A percentile compares a stretch with the other conserved stretches of the same genome.
These are phyloP conservation scores for Drosophila athabasca DNA, from an alignment of 1,140 invertebrate genomes.

Conservation along the genomic window DNA sequence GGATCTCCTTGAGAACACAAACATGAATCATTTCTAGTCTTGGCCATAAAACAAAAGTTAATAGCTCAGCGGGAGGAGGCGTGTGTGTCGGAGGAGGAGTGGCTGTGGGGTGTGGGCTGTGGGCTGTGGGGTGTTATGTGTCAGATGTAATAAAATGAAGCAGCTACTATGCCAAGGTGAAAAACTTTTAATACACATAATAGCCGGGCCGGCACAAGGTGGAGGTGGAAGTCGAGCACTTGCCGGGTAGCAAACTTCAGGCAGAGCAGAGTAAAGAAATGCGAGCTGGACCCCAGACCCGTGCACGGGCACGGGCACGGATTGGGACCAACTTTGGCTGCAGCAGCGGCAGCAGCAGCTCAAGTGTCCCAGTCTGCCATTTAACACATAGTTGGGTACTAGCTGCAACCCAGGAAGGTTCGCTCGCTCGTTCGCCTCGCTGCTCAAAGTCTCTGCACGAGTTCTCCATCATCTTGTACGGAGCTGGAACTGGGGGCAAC, in stretches of 20 bases:
- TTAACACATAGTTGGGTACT: conserved; percentile 61
- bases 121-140: conserved; percentile 45
- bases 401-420: conserved; percentile 2
- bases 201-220: conserved; percentile 56
- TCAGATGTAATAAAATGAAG: conserved; percentile 77
- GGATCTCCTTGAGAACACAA: conserved; percentile 40
- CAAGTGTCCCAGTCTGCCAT: conserved; percentile 81
- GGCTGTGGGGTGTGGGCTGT: neutral
- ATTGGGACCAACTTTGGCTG: conserved; percentile 66
- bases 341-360: conserved; percentile 32
- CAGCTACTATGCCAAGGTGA: conserved; percentile 62
- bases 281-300: conserved; percentile 38
- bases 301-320: conserved; percentile 1
- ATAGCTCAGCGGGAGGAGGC: conserved; percentile 44
- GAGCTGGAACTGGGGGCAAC: conserved; percentile 42
- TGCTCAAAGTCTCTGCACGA: neutral
- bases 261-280: conserved; percentile 53
- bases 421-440: neutral
- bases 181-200: conserved; percentile 82
- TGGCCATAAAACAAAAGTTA: conserved; percentile 74
- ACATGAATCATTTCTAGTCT: conserved; percentile 67
- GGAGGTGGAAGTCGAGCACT: conserved; percentile 29
- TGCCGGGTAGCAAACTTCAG: conserved; percentile 39
- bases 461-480: conserved; percentile 34
- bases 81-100: neutral